Base-by-base conservation (phyloP, 1,140 invertebrate genomes). In the Pachypeltis micranthus region DNA sequence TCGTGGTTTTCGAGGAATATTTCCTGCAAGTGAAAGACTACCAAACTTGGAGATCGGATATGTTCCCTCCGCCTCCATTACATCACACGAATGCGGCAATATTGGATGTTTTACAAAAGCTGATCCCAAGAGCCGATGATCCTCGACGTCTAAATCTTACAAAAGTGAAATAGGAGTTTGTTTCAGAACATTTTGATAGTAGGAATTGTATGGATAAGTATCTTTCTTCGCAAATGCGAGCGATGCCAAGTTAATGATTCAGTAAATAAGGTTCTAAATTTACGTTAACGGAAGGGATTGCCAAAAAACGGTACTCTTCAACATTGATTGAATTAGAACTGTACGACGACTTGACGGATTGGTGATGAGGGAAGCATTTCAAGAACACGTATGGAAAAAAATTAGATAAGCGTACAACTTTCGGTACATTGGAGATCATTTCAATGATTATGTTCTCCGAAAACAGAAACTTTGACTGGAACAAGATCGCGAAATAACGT, bases 401-500 rank as follows among this genome's bases (percentile, higher is more conserved):
- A n/a, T 39, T 10, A 10, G 34, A 10, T 10, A 39, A 39, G 34
- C 34, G n/a, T 39, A 39, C 34, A 39, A 39, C 7, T 39, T 10
- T 39, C 34, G n/a, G n/a, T n/a, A n/a, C n/a, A n/a, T n/a, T n/a
- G n/a, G n/a, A n/a, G n/a, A n/a, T n/a, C n/a, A n/a, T n/a, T n/a
- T n/a, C n/a, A n/a, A n/a, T 39, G 58, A 60, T 23, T 60, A 60
- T 39, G 58, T 31, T 21, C 23, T 60, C n/a, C 21, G 27, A 19
- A 60, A 60, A 23, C 27, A 60, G 29, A 60, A 39, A 19, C 31
- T 60, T 3, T 39, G 27, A 14, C 23, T 60, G 39, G 58, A 60
- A 60, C 14, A 19, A n/a, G 58, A 60, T 27, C 25, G 2, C 27
- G 39, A 60, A 27, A 12, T 39, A 14, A 12, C 58, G 19, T 34